A percentile compares a stretch with the other conserved stretches of the same genome.
phyloP scores from a whole-genome alignment of 2,113 vertebrate genomes.

The Oreocharis arfaki region DNA sequence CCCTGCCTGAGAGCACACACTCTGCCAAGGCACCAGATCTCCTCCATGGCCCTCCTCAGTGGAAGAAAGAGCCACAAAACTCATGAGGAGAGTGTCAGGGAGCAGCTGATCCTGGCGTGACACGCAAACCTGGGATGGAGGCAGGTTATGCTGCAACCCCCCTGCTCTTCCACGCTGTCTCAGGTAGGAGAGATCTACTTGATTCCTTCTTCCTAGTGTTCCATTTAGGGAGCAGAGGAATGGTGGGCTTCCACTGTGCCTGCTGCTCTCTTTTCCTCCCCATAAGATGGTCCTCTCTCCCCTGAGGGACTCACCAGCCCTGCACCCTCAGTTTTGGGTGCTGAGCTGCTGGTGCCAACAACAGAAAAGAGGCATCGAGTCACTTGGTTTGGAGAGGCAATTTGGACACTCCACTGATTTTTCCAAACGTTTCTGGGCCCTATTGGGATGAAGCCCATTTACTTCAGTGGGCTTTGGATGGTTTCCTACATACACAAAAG shows the following conservation, averaged over 20 bases:
- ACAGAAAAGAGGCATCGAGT: not conserved
- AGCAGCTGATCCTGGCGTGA: not conserved
- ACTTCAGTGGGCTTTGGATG: slow-evolving; percentile 35
- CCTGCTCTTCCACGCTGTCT: not conserved
- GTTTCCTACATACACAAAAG: slow-evolving; percentile 22
- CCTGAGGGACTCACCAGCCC: not conserved
- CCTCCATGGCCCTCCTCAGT: not conserved
- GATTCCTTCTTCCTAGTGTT: not conserved
- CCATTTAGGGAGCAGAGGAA: not conserved
- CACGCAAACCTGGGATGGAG: not conserved
- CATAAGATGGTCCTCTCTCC: not conserved
- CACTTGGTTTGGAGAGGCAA: not conserved
- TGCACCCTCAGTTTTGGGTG: not conserved
- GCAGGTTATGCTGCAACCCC: not conserved
- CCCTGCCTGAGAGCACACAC: not conserved
- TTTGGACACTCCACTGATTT: not conserved
- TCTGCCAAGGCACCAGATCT: not conserved
- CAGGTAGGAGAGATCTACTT: not conserved
- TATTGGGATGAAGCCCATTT: not conserved
- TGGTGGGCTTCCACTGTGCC: not conserved
- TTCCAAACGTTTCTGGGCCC: not conserved
- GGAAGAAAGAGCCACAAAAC: not conserved
- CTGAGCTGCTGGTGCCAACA: not conserved
- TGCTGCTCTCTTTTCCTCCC: not conserved
- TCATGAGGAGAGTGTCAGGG: not conserved